Evolutionary conservation across 2,888 invertebrate genomes (phyloP).

Genomic region (Nemurella pictetii): DNA sequence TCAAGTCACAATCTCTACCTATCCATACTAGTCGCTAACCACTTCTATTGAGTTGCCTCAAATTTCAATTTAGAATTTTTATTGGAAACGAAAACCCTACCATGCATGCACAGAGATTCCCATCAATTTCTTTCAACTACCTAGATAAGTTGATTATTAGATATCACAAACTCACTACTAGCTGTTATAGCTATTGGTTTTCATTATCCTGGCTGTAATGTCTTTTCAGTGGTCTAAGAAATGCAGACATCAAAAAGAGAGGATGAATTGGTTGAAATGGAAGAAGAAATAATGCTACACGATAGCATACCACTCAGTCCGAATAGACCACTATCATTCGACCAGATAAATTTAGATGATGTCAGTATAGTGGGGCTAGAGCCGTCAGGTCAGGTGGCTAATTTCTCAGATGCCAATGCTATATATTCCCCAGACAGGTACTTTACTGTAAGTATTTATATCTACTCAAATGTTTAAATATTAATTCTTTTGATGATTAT

Average conservation of each 20-base stretch:
- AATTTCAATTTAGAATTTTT: no score
- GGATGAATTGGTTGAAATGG: constrained; percentile 41
- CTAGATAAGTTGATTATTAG: no score
- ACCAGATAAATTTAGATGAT: not conserved
- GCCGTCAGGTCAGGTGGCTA: not conserved
- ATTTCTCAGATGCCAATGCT: not conserved
- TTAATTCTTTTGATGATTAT: not conserved
- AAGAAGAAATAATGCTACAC: constrained; percentile 14
- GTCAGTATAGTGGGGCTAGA: not conserved
- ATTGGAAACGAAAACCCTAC: no score
- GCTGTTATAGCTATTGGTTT: not conserved
- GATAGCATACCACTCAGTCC: not conserved
- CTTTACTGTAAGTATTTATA: not conserved
- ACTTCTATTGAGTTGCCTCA: no score
- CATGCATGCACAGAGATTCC: no score
- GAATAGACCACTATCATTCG: not conserved
- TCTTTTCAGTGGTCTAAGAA: constrained; percentile 47
- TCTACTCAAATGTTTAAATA: not conserved
- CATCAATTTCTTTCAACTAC: no score
- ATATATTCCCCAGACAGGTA: not conserved
- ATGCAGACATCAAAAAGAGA: constrained; percentile 43
- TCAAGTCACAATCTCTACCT: no score
- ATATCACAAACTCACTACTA: no score
- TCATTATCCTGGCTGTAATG: constrained; percentile 1
- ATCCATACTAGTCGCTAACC: no score